phyloP scores from a whole-genome alignment of 2,797 vertebrate species.

The Varecia variegata region DNA sequence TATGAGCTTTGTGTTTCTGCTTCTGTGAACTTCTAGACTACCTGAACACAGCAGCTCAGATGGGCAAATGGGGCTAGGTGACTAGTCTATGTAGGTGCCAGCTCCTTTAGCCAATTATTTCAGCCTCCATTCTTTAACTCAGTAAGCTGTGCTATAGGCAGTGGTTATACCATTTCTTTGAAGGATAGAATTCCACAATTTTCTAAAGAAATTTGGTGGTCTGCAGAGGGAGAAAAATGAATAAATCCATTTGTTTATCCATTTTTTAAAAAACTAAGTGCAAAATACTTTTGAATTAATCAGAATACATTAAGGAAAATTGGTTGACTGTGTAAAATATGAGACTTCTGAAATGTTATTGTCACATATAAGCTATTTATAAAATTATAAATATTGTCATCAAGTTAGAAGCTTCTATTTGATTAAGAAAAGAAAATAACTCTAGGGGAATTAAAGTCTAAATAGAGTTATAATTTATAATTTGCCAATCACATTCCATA shows the following conservation, averaged over 20 bases:
- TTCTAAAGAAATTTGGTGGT: background rate
- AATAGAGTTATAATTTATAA: conserved; percentile 12
- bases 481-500: background rate
- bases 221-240: background rate
- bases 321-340: conserved; percentile 2
- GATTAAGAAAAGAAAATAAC: conserved; percentile 3
- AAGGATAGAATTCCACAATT: background rate
- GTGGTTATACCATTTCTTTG: background rate
- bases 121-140: background rate
- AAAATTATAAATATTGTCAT: conserved; percentile 6
- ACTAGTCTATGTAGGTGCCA: background rate
- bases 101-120: background rate
- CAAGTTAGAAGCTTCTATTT: background rate
- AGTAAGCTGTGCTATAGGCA: background rate
- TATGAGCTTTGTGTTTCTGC: background rate
- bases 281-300: background rate
- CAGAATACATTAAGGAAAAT: background rate
- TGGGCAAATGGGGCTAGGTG: background rate
- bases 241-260: background rate
- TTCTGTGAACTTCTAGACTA: background rate
- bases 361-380: background rate
- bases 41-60: background rate
- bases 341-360: conserved; percentile 13
- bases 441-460: background rate
- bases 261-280: background rate